Evolutionary conservation across 2,113 vertebrate genomes (phyloP).

Genomic region (Etia nguti): DNA sequence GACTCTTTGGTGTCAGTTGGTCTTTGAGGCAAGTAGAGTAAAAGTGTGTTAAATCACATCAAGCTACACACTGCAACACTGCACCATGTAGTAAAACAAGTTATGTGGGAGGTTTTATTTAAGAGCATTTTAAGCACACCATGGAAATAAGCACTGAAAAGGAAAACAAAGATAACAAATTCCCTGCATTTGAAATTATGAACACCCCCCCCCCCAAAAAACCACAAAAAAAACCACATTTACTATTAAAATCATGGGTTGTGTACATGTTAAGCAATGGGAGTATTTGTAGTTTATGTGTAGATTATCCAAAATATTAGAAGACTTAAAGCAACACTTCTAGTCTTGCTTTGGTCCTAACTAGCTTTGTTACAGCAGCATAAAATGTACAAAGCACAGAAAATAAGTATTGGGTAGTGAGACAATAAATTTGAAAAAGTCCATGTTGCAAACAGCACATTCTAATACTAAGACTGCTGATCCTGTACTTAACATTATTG

Average conservation of each 20-base stretch:
- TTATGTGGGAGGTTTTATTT: neutral
- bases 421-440: neutral
- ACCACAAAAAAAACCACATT: neutral
- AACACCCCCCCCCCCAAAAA: neutral
- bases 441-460: neutral
- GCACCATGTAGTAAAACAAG: neutral
- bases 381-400: neutral
- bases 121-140: neutral
- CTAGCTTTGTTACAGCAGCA: neutral
- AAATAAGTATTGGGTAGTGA: neutral
- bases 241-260: neutral
- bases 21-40: neutral
- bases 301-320: neutral
- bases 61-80: neutral
- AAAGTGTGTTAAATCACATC: neutral
- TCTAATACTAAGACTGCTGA: constrained; percentile 31
- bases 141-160: neutral
- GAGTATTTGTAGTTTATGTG: neutral
- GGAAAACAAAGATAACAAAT: neutral
- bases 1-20: neutral
- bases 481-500: constrained; percentile 30
- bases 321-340: neutral
- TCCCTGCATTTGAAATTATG: neutral
- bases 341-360: neutral
- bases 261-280: neutral